phyloP scores from a whole-genome alignment of 2,888 invertebrate genomes.

The Ennomos quercinarius region DNA sequence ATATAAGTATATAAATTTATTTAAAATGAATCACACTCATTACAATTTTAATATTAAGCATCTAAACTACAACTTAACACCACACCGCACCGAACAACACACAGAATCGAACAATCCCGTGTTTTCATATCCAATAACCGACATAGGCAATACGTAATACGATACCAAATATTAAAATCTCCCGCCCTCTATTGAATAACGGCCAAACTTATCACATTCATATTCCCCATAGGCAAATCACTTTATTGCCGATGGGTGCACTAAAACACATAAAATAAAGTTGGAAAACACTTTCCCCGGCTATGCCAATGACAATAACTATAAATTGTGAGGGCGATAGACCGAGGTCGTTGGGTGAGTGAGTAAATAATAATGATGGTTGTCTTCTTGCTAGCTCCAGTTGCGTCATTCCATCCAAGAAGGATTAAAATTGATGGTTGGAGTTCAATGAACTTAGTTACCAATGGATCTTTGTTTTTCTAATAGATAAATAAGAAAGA shows the following conservation, averaged over 20 bases:
- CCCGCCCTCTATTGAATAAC: conserved; percentile 32
- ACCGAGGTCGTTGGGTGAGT: conserved; percentile 28
- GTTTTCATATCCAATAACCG: no score
- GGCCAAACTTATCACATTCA: conserved; percentile 35
- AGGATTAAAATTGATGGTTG: conserved; percentile 1
- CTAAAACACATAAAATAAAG: conserved; percentile 64
- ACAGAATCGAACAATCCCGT: no score
- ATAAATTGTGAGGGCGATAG: conserved; percentile 61
- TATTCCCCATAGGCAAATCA: conserved; percentile 65
- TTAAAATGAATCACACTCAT: no score
- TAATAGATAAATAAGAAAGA: no score
- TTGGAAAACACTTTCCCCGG: conserved; percentile 61
- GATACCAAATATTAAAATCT: not conserved
- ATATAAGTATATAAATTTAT: no score
- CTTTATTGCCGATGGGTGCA: conserved; percentile 68
- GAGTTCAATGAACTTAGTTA: not conserved
- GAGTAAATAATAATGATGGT: conserved; percentile 35
- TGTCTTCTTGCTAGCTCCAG: not conserved
- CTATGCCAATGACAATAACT: conserved; percentile 74
- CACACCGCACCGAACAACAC: no score
- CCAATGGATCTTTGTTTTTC: no score
- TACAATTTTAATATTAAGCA: no score
- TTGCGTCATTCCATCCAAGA: not conserved
- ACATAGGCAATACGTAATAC: not conserved
- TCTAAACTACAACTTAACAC: no score